phyloP scores from a whole-genome alignment of 92 coral and sea anemone species.

The Bergia puertoricense region DNA sequence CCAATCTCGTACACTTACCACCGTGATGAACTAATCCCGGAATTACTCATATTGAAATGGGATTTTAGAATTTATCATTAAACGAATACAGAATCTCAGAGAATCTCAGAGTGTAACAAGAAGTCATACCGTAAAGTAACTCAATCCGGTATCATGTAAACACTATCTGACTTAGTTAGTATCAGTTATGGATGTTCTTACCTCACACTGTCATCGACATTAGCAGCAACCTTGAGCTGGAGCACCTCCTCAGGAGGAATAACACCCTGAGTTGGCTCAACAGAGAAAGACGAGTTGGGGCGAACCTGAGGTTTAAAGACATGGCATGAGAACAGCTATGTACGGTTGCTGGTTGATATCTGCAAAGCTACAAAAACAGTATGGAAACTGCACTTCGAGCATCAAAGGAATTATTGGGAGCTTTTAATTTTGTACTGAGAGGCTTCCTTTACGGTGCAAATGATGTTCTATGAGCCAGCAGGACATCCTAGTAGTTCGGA shows the following conservation, averaged over 20 bases:
- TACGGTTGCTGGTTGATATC: neutral
- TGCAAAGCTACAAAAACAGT: neutral
- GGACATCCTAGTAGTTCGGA: neutral
- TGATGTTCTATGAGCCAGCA: neutral
- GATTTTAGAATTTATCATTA: too few species aligned
- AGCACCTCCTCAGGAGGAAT: slow-evolving; percentile 88
- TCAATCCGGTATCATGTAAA: neutral
- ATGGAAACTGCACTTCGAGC: neutral
- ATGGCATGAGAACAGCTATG: neutral
- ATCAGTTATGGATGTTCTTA: slow-evolving; percentile 38
- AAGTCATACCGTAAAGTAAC: too few species aligned
- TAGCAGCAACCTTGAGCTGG: slow-evolving; percentile 83
- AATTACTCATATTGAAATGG: too few species aligned
- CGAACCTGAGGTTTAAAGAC: slow-evolving; percentile 70
- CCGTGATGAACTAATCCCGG: too few species aligned
- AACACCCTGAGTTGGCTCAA: slow-evolving; percentile 85
- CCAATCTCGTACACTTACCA: too few species aligned
- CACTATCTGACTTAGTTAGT: neutral
- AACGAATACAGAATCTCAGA: too few species aligned
- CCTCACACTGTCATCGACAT: slow-evolving; percentile 94
- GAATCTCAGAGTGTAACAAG: neutral
- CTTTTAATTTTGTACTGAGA: neutral
- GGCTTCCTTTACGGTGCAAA: too few species aligned
- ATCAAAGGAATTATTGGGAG: neutral
- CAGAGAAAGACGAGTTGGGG: slow-evolving; percentile 84